A percentile compares a stretch with the other conserved stretches of the same genome.
These are phyloP conservation scores for Acleris holmiana DNA, from an alignment of 2,888 invertebrate genomes.

Conservation along the genomic window DNA sequence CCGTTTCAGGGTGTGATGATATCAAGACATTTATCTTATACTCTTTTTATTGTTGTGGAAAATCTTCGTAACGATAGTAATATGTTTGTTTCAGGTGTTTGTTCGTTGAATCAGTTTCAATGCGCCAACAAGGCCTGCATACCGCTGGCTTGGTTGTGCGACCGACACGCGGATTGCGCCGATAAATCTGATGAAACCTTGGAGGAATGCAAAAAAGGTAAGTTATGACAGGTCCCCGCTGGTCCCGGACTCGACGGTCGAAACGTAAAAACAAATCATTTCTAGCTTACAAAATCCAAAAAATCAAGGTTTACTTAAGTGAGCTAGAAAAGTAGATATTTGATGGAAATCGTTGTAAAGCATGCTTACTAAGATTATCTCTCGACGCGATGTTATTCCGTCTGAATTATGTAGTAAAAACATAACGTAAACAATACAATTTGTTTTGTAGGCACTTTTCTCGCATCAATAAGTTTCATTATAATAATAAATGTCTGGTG, in stretches of 20 bases:
- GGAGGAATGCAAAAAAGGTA: conserved; percentile 88
- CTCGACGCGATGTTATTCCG: no score
- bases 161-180: conserved; percentile 90
- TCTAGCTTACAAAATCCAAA: no score
- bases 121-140: conserved; percentile 91
- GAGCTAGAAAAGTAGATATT: no score
- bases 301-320: no score
- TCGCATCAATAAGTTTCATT: conserved; percentile 31
- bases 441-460: conserved; percentile 20
- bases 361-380: no score
- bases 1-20: not conserved
- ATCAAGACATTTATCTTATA: not conserved
- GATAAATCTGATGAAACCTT: conserved; percentile 93
- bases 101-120: conserved; percentile 89
- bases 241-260: no score
- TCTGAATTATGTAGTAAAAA: no score
- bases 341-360: no score
- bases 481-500: conserved; percentile 19
- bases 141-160: conserved; percentile 90
- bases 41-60: conserved; percentile 3
- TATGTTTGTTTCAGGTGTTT: conserved; percentile 72
- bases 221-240: conserved; percentile 46
- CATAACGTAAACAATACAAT: not conserved
- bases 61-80: not conserved
- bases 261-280: no score